phyloP scores from a whole-genome alignment of 1,140 invertebrate species.

The Mycetomoellerius zeteki region DNA sequence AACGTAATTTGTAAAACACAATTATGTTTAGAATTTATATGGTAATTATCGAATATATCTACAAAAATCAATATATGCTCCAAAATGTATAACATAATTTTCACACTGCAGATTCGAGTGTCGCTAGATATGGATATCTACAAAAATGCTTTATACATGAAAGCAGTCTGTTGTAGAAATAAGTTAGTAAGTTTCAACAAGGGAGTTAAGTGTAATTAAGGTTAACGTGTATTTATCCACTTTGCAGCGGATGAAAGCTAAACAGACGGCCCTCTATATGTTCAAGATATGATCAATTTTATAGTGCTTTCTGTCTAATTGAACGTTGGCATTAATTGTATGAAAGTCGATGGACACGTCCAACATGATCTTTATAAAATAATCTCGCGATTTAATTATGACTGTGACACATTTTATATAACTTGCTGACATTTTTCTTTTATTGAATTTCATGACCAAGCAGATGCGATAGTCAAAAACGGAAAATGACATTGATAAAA shows the following conservation, averaged over 20 bases:
- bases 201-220: conserved; percentile 32
- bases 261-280: conserved; percentile 11
- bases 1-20: neutral
- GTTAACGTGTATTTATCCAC: conserved; percentile 47
- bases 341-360: conserved; percentile 41
- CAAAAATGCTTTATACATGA: conserved; percentile 4
- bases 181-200: conserved; percentile 20
- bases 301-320: conserved; percentile 25
- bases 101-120: neutral
- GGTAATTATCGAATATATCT: neutral
- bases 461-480: neutral
- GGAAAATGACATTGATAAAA: neutral
- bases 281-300: conserved; percentile 53
- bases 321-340: conserved; percentile 10
- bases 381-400: conserved; percentile 46
- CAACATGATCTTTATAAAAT: conserved; percentile 16
- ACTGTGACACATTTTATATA: neutral
- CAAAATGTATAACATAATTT: neutral
- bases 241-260: conserved; percentile 29
- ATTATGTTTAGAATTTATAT: neutral
- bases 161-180: conserved; percentile 22
- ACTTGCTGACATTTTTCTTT: neutral
- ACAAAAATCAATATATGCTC: neutral
- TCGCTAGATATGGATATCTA: neutral
- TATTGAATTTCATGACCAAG: neutral